Evolutionary conservation across 2,888 invertebrate species (phyloP).

Genomic region (Elysia crispata): DNA sequence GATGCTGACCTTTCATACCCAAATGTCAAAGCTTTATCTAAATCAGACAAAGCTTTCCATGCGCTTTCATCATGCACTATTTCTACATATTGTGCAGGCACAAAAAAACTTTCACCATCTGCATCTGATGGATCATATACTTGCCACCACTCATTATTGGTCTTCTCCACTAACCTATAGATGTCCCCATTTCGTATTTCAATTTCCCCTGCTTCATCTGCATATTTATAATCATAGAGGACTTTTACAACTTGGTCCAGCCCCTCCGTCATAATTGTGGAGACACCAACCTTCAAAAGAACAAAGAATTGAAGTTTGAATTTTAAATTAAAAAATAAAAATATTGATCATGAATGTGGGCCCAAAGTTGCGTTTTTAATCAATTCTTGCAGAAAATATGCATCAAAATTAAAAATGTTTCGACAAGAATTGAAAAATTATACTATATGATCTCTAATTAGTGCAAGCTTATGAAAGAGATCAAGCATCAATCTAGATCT

Average conservation of each 20-base stretch:
- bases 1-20: constrained; percentile 28
- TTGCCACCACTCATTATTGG: constrained; percentile 65
- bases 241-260: constrained; percentile 55
- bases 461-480: too few species aligned
- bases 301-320: too few species aligned
- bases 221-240: constrained; percentile 65
- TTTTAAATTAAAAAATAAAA: too few species aligned
- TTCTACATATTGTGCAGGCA: constrained; percentile 69
- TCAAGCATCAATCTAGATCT: too few species aligned
- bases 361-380: too few species aligned
- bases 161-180: constrained; percentile 56
- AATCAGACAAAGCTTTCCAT: constrained; percentile 40
- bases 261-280: constrained; percentile 30
- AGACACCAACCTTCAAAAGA: too few species aligned
- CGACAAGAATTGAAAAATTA: too few species aligned
- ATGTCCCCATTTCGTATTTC: constrained; percentile 61
- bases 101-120: constrained; percentile 62
- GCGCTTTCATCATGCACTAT: constrained; percentile 50
- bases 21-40: constrained; percentile 42
- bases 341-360: too few species aligned
- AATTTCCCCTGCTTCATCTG: constrained; percentile 58
- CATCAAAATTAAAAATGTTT: too few species aligned
- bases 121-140: constrained; percentile 55
- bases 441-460: too few species aligned
- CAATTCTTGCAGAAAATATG: too few species aligned